Conservation (phyloP, 2,797 vertebrate genomes). For the Leontocebus nigricollis region DNA sequence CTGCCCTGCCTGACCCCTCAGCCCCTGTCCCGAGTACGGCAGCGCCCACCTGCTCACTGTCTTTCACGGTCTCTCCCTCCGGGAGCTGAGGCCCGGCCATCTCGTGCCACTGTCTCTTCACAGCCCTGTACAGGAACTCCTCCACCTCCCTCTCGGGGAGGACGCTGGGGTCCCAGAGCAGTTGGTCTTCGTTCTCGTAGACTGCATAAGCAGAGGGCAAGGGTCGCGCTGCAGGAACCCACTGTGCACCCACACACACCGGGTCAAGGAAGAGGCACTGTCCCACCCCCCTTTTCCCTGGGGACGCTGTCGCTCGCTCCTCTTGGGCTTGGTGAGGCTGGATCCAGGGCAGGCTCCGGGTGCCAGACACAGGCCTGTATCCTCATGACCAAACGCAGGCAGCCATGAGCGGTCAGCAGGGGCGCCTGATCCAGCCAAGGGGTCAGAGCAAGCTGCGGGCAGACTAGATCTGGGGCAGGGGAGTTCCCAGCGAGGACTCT, state of each 20-base stretch:
- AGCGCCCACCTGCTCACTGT: constrained; percentile 92
- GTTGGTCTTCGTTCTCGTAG: constrained; percentile 92
- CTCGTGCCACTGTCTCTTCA: constrained; percentile 86
- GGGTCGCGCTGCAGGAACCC: background rate
- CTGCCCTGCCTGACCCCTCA: too few species aligned
- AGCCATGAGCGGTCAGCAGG: background rate
- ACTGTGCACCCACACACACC: background rate
- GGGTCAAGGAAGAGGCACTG: too few species aligned
- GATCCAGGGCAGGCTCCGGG: background rate
- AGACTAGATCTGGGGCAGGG: too few species aligned
- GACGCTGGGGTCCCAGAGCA: constrained; percentile 92
- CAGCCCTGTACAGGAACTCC: constrained; percentile 90
- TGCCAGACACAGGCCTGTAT: background rate
- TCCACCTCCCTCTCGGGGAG: constrained; percentile 91
- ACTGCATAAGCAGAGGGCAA: constrained; percentile 78
- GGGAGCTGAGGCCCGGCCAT: constrained; percentile 75
- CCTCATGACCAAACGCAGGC: fast-evolving
- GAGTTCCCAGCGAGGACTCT: background rate
- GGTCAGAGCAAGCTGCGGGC: background rate
- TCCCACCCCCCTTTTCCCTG: background rate
- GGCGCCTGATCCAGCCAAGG: background rate
- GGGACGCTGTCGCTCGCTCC: background rate
- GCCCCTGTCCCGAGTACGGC: background rate
- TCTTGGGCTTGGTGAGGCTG: background rate
- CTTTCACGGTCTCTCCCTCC: constrained; percentile 86